Percentiles rank a stretch among this genome's conserved stretches.
Conservation (phyloP, 92 coral and sea anemone species). For the Palythoa grandis region DNA sequence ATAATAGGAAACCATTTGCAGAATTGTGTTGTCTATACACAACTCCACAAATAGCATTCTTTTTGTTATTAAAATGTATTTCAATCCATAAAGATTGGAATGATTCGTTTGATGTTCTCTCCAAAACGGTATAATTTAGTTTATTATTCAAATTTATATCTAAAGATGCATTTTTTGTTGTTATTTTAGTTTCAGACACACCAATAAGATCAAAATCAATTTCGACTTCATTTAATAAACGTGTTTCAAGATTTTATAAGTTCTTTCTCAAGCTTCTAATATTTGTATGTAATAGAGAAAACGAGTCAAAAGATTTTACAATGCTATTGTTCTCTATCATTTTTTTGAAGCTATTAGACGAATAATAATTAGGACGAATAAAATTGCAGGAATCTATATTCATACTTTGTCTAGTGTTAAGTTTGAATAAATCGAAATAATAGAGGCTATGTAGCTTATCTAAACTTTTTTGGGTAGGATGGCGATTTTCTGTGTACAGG, state of each 20-base stretch:
- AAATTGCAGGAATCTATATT: neutral
- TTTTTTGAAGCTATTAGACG: neutral
- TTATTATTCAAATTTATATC: too few relatives aligned
- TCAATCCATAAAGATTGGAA: too few relatives aligned
- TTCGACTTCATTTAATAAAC: neutral
- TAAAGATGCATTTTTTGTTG: too few relatives aligned
- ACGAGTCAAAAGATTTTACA: neutral
- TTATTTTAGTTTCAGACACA: too few relatives aligned
- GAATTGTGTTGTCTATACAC: too few relatives aligned
- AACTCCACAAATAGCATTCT: too few relatives aligned
- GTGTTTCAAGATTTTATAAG: neutral
- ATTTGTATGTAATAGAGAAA: too few relatives aligned
- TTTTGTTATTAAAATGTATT: too few relatives aligned
- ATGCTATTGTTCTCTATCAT: neutral
- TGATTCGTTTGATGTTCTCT: neutral
- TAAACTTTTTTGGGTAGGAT: too few relatives aligned
- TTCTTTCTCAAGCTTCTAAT: too few relatives aligned
- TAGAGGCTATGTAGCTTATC: slow-evolving; percentile 28
- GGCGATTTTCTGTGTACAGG: too few relatives aligned
- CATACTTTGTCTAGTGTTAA: neutral
- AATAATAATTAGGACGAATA: neutral
- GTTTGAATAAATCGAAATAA: slow-evolving; percentile 29
- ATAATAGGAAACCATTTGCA: neutral
- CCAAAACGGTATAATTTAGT: neutral
- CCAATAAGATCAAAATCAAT: too few relatives aligned